These are phyloP conservation scores for Sinocyclocheilus rhinocerous DNA, from an alignment of 2,113 vertebrate genomes.

Conservation along the genomic window DNA sequence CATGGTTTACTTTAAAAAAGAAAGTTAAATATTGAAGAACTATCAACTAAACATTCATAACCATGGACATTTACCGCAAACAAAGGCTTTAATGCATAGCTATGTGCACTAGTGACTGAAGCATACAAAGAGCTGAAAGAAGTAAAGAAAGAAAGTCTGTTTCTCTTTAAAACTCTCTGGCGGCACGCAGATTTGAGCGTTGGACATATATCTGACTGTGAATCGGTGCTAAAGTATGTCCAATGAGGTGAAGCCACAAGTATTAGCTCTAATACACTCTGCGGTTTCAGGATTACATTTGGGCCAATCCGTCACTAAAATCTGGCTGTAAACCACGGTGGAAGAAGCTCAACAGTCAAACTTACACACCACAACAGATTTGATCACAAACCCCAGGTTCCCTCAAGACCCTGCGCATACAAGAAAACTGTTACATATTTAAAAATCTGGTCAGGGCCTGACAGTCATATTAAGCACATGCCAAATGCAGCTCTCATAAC, in stretches of 20 bases:
- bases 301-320: conserved; percentile 20
- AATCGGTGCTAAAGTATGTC: conserved; percentile 6
- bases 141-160: background rate
- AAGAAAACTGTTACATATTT: conserved; percentile 47
- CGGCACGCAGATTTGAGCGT: background rate
- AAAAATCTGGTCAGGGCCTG: background rate
- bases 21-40: background rate
- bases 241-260: conserved; percentile 26
- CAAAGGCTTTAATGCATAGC: background rate
- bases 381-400: conserved; percentile 32
- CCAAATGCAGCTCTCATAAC: conserved; percentile 18
- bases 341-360: conserved; percentile 23
- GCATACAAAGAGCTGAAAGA: background rate
- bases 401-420: conserved; percentile 28
- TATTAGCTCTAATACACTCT: conserved; percentile 28
- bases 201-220: conserved; percentile 24
- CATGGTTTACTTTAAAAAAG: conserved; percentile 1
- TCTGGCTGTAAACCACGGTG: conserved; percentile 22
- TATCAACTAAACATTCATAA: background rate
- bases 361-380: conserved; percentile 19
- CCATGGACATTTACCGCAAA: background rate
- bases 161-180: conserved; percentile 19
- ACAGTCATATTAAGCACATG: background rate
- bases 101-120: background rate
- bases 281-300: conserved; percentile 28